phyloP scores from a whole-genome alignment of 2,888 invertebrate species.

The Dolomedes plantarius region DNA sequence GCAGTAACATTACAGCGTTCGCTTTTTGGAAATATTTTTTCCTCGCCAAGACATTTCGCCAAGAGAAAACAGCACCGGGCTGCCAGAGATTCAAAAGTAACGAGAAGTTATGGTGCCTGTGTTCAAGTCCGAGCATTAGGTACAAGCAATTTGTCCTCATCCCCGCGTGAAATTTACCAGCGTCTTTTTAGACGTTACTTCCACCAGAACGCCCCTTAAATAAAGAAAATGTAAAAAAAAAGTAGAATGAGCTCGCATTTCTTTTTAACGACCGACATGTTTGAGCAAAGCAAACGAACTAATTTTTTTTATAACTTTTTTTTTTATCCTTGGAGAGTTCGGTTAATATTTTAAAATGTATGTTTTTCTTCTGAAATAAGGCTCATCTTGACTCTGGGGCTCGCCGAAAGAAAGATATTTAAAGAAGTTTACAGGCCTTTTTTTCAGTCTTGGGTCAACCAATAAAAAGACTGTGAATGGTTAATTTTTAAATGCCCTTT shows the following conservation, averaged over 20 bases:
- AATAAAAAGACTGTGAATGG: no score
- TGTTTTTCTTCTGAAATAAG: neutral
- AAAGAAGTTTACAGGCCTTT: no score
- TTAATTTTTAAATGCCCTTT: no score
- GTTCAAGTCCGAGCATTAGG: neutral
- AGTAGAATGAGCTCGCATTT: neutral
- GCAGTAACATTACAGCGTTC: no score
- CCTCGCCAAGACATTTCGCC: no score
- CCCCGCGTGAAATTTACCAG: constrained; percentile 7
- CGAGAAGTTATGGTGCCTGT: neutral
- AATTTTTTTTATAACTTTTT: neutral
- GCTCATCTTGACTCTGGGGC: neutral
- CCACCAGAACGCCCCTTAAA: constrained; percentile 1
- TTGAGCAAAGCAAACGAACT: neutral
- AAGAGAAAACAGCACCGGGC: no score
- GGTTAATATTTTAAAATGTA: neutral
- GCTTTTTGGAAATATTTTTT: no score
- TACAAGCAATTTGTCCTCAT: constrained; percentile 9
- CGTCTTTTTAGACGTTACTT: constrained; percentile 3
- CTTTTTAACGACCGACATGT: constrained; percentile 9
- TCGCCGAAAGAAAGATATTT: no score
- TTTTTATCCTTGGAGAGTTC: neutral
- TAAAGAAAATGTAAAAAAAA: neutral
- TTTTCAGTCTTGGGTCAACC: no score
- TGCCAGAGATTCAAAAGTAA: neutral